Base-by-base conservation (phyloP, 2,797 vertebrate genomes). In the Esox lucius region DNA sequence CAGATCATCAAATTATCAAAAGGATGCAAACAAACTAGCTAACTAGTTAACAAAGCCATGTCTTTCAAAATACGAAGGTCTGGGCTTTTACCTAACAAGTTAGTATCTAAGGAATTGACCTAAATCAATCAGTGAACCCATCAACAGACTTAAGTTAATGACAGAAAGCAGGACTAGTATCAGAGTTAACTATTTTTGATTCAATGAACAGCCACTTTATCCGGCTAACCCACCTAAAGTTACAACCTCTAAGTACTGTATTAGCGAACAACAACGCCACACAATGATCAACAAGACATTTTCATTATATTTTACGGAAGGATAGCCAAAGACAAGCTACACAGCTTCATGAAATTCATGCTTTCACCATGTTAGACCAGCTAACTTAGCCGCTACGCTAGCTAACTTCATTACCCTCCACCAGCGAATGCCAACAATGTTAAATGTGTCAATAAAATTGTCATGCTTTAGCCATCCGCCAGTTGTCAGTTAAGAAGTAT, bases 401-500 rank as follows among this genome's bases (percentile, higher is more conserved):
- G 42, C 68, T 70, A 70, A 31, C 66, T 35, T 35, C 33, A 35
- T 35, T 35, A 56, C 19, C 51, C 6, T 24, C 68, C 49, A 71
- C 51, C 49, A 15, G 70, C 31, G 5, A 56, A 56, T 22, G 26
- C 28, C 15, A 24, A 33, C 33, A 35, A 35, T 26, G 33, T 35
- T 35, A 35, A 35, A 35, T 35, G n/a, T n/a, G n/a, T n/a, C n/a
- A n/a, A n/a, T n/a, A n/a, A n/a, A n/a, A n/a, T n/a, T n/a, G n/a
- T n/a, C n/a, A n/a, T n/a, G n/a, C n/a, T n/a, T n/a, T n/a, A 24
- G 26, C 68, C 49, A 51, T 51, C 68, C 1, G 15, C 5, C 68
- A 70, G 49, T 53, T 71, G 28, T 71, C n/a, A 59, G 9, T 53
- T 53, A 71, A n/a, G n/a, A 56, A 56, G 9, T 35, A 71, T 59